A percentile compares a stretch with the other conserved stretches of the same genome.
These are phyloP conservation scores for Odontamblyopus rebecca DNA, from an alignment of 2,797 vertebrate genomes.

Conservation along the genomic window DNA sequence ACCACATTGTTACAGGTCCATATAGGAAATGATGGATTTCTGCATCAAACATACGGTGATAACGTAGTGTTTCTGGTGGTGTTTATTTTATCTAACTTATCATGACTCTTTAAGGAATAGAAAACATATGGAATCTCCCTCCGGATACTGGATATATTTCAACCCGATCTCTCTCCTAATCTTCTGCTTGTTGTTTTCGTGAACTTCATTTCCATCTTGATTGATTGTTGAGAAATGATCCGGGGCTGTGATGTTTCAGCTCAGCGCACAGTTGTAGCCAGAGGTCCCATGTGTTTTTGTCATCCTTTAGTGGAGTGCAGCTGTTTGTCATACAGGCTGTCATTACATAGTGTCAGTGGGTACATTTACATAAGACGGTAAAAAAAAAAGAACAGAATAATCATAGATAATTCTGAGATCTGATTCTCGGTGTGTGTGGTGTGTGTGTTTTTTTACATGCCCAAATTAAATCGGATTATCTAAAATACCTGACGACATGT, in stretches of 20 bases:
- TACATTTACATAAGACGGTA: too few species aligned
- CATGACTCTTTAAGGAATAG: background rate
- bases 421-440: too few species aligned
- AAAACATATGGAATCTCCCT: background rate
- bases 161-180: background rate
- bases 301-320: background rate
- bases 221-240: background rate
- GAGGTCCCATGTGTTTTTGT: slow-evolving; percentile 10
- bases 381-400: too few species aligned
- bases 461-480: too few species aligned
- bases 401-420: too few species aligned
- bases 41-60: background rate
- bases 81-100: background rate
- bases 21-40: background rate
- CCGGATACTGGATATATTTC: background rate
- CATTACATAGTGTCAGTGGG: background rate
- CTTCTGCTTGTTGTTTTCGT: background rate
- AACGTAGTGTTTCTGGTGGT: background rate
- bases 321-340: background rate
- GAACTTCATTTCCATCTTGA: slow-evolving; percentile 3
- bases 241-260: background rate
- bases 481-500: too few species aligned
- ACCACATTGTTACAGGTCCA: background rate
- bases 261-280: slow-evolving; percentile 3
- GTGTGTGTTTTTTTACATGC: too few species aligned